Percentiles rank a stretch among this genome's conserved stretches.
These are phyloP conservation scores for Opisthograptis luteolata DNA, from an alignment of 2,888 invertebrate species.

Conservation along the genomic window DNA sequence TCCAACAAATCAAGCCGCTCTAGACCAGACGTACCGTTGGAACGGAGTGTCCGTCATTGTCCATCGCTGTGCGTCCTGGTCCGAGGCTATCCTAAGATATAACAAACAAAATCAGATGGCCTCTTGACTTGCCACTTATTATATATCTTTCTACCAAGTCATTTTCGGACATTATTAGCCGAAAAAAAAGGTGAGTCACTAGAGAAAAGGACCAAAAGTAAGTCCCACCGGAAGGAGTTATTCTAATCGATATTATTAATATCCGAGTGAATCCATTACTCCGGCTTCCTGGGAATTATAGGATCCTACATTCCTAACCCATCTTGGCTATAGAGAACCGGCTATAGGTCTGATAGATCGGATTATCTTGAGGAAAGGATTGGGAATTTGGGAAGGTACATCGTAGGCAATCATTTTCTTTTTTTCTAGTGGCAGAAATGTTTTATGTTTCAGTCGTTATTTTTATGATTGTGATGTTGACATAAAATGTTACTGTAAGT, in stretches of 20 bases:
- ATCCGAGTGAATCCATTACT: constrained; percentile 41
- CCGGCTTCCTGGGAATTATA: constrained; percentile 41
- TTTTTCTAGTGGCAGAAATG: not conserved
- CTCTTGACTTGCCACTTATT: no score
- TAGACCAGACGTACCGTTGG: no score
- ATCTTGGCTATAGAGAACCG: constrained; percentile 18
- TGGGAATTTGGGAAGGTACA: constrained; percentile 30
- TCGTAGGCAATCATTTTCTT: constrained; percentile 5
- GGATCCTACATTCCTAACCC: constrained; percentile 32
- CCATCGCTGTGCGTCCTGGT: no score
- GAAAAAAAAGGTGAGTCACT: constrained; percentile 14
- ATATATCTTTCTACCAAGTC: no score
- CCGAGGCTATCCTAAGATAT: no score
- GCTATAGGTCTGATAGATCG: constrained; percentile 23
- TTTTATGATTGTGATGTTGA: no score
- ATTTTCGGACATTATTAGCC: no score
- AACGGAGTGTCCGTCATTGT: no score
- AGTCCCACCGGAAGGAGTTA: constrained; percentile 36
- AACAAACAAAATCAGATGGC: no score
- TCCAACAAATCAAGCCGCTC: no score
- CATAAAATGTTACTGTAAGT: no score
- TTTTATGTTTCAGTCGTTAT: not conserved
- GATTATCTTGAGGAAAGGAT: constrained; percentile 27
- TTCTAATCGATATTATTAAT: constrained; percentile 58
- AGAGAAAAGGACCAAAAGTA: constrained; percentile 26